These are phyloP conservation scores for Pogona vitticeps DNA, from an alignment of 2,113 vertebrate genomes.

Conservation along the genomic window DNA sequence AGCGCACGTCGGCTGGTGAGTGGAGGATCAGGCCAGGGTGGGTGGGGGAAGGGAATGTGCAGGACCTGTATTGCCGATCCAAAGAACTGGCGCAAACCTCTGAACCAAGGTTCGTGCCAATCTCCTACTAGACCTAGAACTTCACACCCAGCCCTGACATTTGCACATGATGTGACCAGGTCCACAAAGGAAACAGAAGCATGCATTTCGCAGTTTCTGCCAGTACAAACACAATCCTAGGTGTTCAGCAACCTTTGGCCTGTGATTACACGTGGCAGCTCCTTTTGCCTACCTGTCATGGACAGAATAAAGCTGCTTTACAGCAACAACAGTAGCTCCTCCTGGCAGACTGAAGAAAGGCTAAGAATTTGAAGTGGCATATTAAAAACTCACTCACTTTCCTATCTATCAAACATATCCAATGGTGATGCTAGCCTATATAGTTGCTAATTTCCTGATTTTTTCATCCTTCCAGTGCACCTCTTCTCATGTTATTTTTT, in stretches of 20 bases:
- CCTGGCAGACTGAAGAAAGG: background rate
- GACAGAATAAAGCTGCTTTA: background rate
- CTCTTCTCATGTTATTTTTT: background rate
- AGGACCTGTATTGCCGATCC: too few relatives aligned
- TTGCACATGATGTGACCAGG: too few relatives aligned
- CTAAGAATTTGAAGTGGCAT: background rate
- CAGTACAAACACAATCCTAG: background rate
- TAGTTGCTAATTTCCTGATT: too few relatives aligned
- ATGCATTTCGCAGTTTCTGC: background rate
- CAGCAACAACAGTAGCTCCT: background rate
- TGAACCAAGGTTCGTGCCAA: too few relatives aligned
- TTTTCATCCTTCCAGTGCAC: background rate
- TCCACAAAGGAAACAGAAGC: background rate
- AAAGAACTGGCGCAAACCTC: too few relatives aligned
- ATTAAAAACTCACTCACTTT: background rate
- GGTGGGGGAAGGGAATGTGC: too few relatives aligned
- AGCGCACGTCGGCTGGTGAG: too few relatives aligned
- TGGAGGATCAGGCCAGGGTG: too few relatives aligned
- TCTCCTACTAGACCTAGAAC: too few relatives aligned
- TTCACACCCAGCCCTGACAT: too few relatives aligned
- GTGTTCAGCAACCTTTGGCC: background rate
- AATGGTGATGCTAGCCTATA: background rate
- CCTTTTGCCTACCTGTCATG: background rate
- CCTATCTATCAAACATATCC: background rate
- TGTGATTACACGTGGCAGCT: background rate